Percentiles rank a stretch among this genome's conserved stretches.
These are phyloP conservation scores for Xylocampa areola DNA, from an alignment of 2,888 invertebrate genomes.

Conservation along the genomic window DNA sequence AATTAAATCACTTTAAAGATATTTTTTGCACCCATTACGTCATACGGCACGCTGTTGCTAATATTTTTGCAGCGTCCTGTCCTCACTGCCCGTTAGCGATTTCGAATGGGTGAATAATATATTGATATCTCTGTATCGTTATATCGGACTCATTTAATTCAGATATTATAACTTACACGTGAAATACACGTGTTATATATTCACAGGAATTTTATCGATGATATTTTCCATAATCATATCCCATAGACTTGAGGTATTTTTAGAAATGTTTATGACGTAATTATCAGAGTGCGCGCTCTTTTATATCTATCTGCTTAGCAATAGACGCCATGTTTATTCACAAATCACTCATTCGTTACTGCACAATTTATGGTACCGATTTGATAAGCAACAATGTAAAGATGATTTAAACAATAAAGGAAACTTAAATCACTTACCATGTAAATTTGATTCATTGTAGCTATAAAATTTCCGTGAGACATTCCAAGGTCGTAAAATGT, in stretches of 20 bases:
- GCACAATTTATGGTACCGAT: slow-evolving; percentile 63
- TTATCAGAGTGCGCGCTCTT: slow-evolving; percentile 45
- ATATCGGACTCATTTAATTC: slow-evolving; percentile 19
- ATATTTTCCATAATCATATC: slow-evolving; percentile 34
- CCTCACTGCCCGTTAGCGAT: slow-evolving; percentile 21
- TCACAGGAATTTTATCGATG: slow-evolving; percentile 31
- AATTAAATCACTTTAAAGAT: slow-evolving; percentile 56
- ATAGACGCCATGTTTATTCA: slow-evolving; percentile 57
- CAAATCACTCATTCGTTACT: slow-evolving; percentile 64
- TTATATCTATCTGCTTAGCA: slow-evolving; percentile 50
- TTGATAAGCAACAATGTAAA: slow-evolving; percentile 76
- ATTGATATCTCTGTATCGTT: slow-evolving; percentile 14
- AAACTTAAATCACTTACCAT: slow-evolving; percentile 74
- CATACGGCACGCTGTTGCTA: slow-evolving; percentile 49
- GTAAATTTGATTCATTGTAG: slow-evolving; percentile 73
- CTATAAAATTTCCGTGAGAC: slow-evolving; percentile 81
- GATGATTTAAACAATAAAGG: slow-evolving; percentile 67
- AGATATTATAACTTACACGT: background rate
- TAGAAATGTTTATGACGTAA: slow-evolving; percentile 46
- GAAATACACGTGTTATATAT: slow-evolving; percentile 12
- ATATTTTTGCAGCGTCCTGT: slow-evolving; percentile 47
- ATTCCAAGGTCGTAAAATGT: slow-evolving; percentile 80
- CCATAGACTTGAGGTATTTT: slow-evolving; percentile 42
- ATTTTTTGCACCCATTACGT: slow-evolving; percentile 56
- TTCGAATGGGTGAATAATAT: slow-evolving; percentile 33